Evolutionary conservation across 2,888 invertebrate species (phyloP).

Genomic region (Rugalucina vietnamica): DNA sequence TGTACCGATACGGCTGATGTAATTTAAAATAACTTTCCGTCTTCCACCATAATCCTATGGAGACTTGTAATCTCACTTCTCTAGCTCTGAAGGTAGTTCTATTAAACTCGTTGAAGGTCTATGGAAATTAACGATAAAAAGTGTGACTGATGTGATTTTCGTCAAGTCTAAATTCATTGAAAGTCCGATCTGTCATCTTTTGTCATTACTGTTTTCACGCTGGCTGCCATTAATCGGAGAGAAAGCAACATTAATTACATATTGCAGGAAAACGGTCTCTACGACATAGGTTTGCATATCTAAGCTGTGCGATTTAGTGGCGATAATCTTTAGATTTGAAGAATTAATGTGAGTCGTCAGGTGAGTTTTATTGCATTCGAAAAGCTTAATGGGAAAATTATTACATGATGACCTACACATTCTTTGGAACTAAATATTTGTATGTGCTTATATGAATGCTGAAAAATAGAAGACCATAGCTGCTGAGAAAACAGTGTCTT

Average conservation of each 20-base stretch:
- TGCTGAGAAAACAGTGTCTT: no score
- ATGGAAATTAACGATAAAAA: slow-evolving; percentile 40
- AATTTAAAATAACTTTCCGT: background rate
- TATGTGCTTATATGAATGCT: no score
- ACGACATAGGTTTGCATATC: background rate
- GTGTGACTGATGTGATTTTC: slow-evolving; percentile 9
- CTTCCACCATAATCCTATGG: background rate
- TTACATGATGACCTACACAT: no score
- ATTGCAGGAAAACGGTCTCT: background rate
- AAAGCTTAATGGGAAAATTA: no score
- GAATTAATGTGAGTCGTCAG: background rate
- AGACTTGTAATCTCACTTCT: background rate
- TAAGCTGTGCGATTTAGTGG: background rate
- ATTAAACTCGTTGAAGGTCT: slow-evolving; percentile 13
- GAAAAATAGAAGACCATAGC: no score
- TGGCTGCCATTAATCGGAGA: background rate
- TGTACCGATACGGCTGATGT: background rate
- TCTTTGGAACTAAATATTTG: no score
- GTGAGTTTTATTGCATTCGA: slow-evolving; percentile 1
- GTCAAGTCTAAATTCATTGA: slow-evolving; percentile 8
- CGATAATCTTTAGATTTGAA: background rate
- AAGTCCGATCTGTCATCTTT: slow-evolving; percentile 1
- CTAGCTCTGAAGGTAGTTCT: no score
- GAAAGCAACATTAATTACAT: slow-evolving; percentile 12
- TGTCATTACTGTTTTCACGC: slow-evolving; percentile 11